Evolutionary conservation across 2,888 invertebrate species (phyloP).

Genomic region (Phanerotoma sp.): DNA sequence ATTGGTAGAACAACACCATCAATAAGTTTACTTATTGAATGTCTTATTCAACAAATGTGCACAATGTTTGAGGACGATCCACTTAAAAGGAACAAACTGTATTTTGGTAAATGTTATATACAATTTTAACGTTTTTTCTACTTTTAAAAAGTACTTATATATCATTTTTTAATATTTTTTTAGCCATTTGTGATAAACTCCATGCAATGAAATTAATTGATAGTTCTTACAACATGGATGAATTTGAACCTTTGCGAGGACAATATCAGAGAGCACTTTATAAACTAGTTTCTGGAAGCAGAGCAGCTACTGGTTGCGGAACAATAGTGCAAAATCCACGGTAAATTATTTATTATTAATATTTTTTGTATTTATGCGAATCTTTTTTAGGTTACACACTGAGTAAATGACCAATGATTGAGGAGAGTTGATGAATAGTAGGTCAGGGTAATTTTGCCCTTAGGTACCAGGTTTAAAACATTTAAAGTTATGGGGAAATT

Average conservation of each 20-base stretch:
- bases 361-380: too few species aligned
- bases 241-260: constrained; percentile 70
- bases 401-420: too few species aligned
- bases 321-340: constrained; percentile 38
- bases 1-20: constrained; percentile 60
- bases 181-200: constrained; percentile 68
- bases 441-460: too few species aligned
- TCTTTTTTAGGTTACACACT: too few species aligned
- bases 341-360: too few species aligned
- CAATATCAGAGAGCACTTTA: constrained; percentile 70
- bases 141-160: too few species aligned
- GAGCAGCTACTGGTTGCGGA: constrained; percentile 48
- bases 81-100: constrained; percentile 63
- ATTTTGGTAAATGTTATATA: constrained; percentile 58
- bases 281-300: constrained; percentile 65
- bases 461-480: too few species aligned
- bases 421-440: too few species aligned
- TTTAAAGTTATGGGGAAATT: too few species aligned
- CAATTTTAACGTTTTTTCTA: too few species aligned
- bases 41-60: constrained; percentile 70
- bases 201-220: constrained; percentile 71
- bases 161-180: constrained; percentile 24
- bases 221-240: constrained; percentile 68
- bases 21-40: constrained; percentile 70
- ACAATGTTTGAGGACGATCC: constrained; percentile 66